Base-by-base conservation (phyloP, 2,797 vertebrate genomes). In the Nyctibius grandis region DNA sequence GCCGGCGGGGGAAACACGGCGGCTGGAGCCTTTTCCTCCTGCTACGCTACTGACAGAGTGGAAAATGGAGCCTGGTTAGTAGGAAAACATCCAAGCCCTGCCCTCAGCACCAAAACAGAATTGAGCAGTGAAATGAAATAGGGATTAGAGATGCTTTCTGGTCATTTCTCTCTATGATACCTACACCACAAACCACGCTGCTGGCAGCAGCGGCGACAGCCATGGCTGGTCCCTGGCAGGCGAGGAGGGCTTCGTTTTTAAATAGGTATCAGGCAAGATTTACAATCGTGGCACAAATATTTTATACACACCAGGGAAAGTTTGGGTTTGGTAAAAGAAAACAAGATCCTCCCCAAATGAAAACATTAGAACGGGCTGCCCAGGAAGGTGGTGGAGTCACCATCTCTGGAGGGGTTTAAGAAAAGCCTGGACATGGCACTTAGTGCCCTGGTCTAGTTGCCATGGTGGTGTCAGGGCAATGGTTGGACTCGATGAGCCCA, bases 131-230 rank as follows among this genome's bases (percentile, higher is more conserved):
- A 21, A 74, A 25, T 3, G 6, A 31, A 51, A 33, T 2, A 7
- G 6, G 11, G 47, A 4, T 38, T 5, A 7, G 5, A 47, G 59
- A 16, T 1, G 34, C 5, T 38, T 47, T 23, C 2, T 17, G 15
- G n/a, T 6, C 1, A 0, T 11, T 42, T 65, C 19, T 65, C 2
- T 5, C 31, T 12, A 6, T 3, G 36, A 20, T 15, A 31, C 11
- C 60, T 9, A 13, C 1, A 47, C 34, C 5, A 4, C 6, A 5
- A 45, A 54, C 9, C 36, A 31, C 63, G 44, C 34, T 2, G 31
- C 4, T 14, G 25, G 31, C 0, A 57, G 48, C 9, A 42, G 48
- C 3, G 1, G 40, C 1, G 1, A 21, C 36, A 12, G 68, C 1
- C 11, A 28, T 9, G 29, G 29, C 17, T 28, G 69, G 15, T 0